Conservation (phyloP, 2,888 invertebrate genomes). For the Glyphotaelius pellucidus region DNA sequence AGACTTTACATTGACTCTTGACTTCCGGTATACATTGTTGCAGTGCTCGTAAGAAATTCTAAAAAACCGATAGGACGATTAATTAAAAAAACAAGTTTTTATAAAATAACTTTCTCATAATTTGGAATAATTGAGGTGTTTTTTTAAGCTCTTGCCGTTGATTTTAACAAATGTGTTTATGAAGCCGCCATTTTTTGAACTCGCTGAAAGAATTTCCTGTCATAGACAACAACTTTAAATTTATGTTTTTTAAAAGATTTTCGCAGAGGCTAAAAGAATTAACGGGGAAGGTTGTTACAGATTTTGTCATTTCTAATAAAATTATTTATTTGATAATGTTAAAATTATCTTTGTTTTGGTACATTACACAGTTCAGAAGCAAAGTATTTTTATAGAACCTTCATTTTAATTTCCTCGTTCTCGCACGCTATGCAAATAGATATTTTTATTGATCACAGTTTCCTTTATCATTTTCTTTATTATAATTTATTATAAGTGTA, state of each 20-base stretch:
- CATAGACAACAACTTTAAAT: conserved; percentile 1
- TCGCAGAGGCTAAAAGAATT: background rate
- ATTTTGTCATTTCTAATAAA: background rate
- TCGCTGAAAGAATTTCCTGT: background rate
- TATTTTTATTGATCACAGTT: no score
- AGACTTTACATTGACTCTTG: conserved; percentile 45
- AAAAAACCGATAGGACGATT: background rate
- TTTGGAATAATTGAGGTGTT: background rate
- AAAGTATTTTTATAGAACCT: no score
- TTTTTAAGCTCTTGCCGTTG: background rate
- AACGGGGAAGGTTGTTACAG: background rate
- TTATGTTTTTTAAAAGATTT: background rate
- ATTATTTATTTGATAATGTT: no score
- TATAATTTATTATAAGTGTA: no score
- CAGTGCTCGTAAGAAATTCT: background rate
- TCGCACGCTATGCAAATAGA: no score
- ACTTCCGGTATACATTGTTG: background rate
- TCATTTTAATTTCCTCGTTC: no score
- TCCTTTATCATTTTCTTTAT: no score
- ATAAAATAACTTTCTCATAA: background rate
- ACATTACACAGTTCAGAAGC: no score
- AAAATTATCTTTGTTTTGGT: no score
- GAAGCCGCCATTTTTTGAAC: conserved; percentile 12
- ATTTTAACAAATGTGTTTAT: background rate
- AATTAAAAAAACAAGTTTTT: background rate